Base-by-base conservation (phyloP, 2,797 vertebrate species). In the Odontamblyopus lacepedii region DNA sequence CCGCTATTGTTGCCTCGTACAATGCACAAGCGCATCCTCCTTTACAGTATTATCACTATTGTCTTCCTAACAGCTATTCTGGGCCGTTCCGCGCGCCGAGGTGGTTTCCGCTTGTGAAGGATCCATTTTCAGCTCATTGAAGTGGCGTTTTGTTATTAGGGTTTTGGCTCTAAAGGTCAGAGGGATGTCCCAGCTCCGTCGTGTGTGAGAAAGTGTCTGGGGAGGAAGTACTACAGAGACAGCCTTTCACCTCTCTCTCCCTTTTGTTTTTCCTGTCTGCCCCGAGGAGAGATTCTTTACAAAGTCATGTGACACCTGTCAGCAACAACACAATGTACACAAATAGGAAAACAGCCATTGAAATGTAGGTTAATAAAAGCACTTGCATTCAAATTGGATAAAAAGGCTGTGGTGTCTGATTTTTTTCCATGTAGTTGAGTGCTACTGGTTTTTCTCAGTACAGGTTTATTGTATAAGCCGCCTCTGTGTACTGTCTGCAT, bases 61-160 rank as follows among this genome's bases (percentile, higher is more conserved):
- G 78, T 87, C 84, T 85, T 91, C 83, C 41, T 64, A 90, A 81
- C 79, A 81, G 80, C 85, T 84, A 85, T 91, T 88, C 87, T 83
- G 77, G 72, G 75, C 67, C 57, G 64, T 82, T 89, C 82, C 85
- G 78, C 86, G 85, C 71, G 76, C 86, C 81, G 48, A 79, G 84
- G 84, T 69, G 78, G 88, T 89, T 94, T 94, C 92, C 90, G 88
- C 77, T 89, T 76, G 71, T 78, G 41, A 29, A 72, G 82, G 90
- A 87, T 93, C 85, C 6, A 69, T 90, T 94, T 93, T 89, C 91
- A 92, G 81, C 83, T 93, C 83, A 91, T 89, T 92, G 83, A 93
- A 87, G 91, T 88, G 87, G 88, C 26, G 84, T 89, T 92, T 93
- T 93, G 89, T 93, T 78, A 74, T 71, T 50, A 69, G 80, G 74